These are phyloP conservation scores for Danio choprae DNA, from an alignment of 2,797 vertebrate species.

Conservation along the genomic window DNA sequence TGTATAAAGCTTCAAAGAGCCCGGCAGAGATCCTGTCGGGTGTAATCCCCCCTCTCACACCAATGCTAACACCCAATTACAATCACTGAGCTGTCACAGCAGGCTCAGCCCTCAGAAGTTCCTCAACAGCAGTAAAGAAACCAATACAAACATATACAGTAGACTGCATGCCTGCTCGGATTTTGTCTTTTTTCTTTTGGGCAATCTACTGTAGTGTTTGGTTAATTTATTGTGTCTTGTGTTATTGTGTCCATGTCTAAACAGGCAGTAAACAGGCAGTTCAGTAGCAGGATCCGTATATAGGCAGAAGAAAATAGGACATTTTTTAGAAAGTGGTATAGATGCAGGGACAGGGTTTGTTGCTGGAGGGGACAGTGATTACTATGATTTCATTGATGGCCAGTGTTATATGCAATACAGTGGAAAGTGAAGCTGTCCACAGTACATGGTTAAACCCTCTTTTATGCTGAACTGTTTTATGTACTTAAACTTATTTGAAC, in stretches of 20 bases:
- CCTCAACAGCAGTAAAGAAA: conserved; percentile 25
- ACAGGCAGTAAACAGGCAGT: background rate
- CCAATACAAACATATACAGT: background rate
- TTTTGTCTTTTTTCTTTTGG: background rate
- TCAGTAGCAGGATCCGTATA: background rate
- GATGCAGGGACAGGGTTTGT: conserved; percentile 13
- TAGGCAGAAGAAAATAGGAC: conserved; percentile 6
- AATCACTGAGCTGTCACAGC: conserved; percentile 6
- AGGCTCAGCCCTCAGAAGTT: conserved; percentile 19
- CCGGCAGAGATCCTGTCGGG: conserved; percentile 46
- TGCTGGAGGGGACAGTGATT: conserved; percentile 32
- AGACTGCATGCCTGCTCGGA: background rate
- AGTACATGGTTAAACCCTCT: background rate
- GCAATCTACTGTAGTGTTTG: background rate
- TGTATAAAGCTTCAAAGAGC: conserved; percentile 36
- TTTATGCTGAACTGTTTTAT: background rate
- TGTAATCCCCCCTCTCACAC: conserved; percentile 41
- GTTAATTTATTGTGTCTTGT: too few species aligned
- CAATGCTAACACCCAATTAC: conserved; percentile 32
- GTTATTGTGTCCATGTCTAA: background rate
- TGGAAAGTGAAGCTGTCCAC: background rate
- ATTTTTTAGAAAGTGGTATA: conserved; percentile 10
- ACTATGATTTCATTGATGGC: conserved; percentile 15
- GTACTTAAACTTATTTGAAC: background rate
- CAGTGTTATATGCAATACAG: conserved; percentile 6